Percentiles rank a stretch among this genome's conserved stretches.
Conservation (phyloP, 2,797 vertebrate species). For the Girardinus metallicus region DNA sequence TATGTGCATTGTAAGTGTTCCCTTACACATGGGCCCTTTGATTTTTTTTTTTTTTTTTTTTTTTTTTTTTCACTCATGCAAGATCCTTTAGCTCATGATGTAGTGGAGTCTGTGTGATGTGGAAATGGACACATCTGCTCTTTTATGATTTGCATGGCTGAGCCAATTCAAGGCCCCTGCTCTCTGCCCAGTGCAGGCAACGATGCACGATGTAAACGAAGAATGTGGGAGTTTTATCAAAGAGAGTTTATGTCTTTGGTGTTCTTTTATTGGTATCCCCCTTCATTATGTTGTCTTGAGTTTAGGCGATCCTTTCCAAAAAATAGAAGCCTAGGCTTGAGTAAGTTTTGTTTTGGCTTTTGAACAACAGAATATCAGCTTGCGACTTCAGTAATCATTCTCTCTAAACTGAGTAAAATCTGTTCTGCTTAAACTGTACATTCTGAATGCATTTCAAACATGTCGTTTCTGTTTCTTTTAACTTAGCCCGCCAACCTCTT, state of each 20-base stretch:
- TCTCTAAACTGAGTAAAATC: background rate
- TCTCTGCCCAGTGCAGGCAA: conserved; percentile 8
- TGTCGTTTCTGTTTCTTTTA: conserved; percentile 6
- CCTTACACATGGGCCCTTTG: conserved; percentile 4
- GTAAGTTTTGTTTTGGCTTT: conserved; percentile 11
- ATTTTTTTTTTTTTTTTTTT: conserved; percentile 1
- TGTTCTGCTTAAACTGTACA: background rate
- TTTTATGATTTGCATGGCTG: conserved; percentile 27
- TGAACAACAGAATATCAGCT: conserved; percentile 5
- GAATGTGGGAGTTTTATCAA: conserved; percentile 33
- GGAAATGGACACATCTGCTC: conserved; percentile 21
- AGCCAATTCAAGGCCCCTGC: conserved; percentile 16
- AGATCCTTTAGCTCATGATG: background rate
- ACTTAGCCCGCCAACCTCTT: conserved; percentile 52
- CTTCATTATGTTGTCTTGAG: background rate
- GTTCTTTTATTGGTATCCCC: conserved; percentile 12
- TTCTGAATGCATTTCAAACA: background rate
- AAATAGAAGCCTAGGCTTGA: background rate
- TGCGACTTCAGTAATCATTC: background rate
- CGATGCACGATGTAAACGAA: conserved; percentile 15
- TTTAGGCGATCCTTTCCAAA: conserved; percentile 3
- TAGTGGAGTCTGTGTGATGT: conserved; percentile 7
- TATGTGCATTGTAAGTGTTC: conserved; percentile 2
- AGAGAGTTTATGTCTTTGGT: conserved; percentile 11
- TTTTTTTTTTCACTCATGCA: conserved; percentile 4